Base-by-base conservation (phyloP, 2,113 vertebrate species). In the Cervus canadensis region DNA sequence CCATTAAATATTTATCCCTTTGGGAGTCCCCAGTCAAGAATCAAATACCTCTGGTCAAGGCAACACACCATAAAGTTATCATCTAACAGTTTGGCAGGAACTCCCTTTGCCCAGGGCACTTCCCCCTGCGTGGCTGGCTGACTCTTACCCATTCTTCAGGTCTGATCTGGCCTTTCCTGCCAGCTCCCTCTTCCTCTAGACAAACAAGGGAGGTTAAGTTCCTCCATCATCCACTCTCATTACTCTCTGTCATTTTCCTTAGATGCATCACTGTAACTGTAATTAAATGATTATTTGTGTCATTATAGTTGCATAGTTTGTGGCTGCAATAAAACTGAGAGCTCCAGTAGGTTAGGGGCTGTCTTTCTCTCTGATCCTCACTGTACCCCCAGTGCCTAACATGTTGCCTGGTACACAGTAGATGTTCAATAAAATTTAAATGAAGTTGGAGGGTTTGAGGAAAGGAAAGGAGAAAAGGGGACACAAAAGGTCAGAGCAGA, bases 1-100 rank as follows among this genome's bases (percentile, higher is more conserved):
- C n/a, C 88, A 97, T 91, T 98, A 98, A 95, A 94, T 97, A 98
- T 95, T 92, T 91, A 98, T 89, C 16, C 62, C 71, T 96, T 78
- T 94, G 89, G 78, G 96, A 98, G 89, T 96, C 76, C 91, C 83
- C 67, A 83, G 88, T 89, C 91, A 95, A 97, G 90, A 98, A 97
- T 97, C 93, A 97, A 97, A 97, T 92, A 79, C 67, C 48, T 96
- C 90, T 97, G 57, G 93, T 97, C 85, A 96, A 95, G 82, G 50
- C 94, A 96, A 94, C 85, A 78, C 91, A 95, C n/a, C 19, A 54
- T 91, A 83, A 97, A 67, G 95, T 97, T 97, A 95, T 97, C 95
- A 95, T 59, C 91, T 95, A 94, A 94, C 95, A 94, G 91, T 94
- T 89, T 96, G 94, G 67, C 94, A 97, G 91, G 83, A 96, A 79